phyloP scores from a whole-genome alignment of 2,113 vertebrate genomes.

The Struthio camelus region DNA sequence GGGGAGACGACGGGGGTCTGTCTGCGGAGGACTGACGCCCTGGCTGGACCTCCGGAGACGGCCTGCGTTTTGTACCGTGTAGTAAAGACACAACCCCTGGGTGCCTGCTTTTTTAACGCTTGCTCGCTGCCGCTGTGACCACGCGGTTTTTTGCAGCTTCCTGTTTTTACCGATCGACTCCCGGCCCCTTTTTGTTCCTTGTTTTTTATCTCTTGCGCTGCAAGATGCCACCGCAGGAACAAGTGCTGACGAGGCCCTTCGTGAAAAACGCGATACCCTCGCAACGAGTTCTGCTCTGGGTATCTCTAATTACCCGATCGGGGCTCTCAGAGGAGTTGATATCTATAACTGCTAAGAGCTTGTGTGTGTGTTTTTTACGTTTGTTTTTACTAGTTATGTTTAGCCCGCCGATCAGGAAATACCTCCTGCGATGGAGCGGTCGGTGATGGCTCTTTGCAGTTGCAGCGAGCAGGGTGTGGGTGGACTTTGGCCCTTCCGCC shows the following conservation, averaged over 20 bases:
- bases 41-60: background rate
- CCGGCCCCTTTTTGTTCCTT: background rate
- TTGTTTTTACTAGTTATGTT: background rate
- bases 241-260: background rate
- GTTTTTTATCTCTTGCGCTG: background rate
- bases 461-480: background rate
- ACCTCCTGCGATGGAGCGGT: fast-evolving
- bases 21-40: too few relatives aligned
- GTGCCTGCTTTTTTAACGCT: background rate
- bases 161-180: background rate
- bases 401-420: background rate
- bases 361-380: fast-evolving
- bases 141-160: background rate
- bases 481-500: background rate
- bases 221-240: background rate
- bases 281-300: background rate
- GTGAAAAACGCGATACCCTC: background rate
- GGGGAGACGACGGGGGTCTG: too few relatives aligned
- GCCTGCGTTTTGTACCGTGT: fast-evolving
- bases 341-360: background rate
- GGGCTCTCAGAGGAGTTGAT: background rate
- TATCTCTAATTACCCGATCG: background rate
- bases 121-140: background rate
- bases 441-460: background rate
- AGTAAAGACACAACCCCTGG: fast-evolving